Base-by-base conservation (phyloP, 2,113 vertebrate genomes). In the Prochilodus magdalenae region DNA sequence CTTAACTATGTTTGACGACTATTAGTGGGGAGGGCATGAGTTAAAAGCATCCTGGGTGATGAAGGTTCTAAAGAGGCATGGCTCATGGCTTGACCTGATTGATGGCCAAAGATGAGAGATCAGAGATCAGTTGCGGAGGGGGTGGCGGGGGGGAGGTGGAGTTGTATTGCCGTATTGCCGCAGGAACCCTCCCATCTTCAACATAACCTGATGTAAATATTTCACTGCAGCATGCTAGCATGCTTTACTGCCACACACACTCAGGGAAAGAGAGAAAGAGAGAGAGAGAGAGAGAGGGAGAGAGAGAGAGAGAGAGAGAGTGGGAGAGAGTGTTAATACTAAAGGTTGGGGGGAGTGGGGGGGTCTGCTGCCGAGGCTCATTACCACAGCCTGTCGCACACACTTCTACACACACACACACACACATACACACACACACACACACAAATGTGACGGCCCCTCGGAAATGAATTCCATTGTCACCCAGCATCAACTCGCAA, bases 101-200 rank as follows among this genome's bases (percentile, higher is more conserved):
- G 90, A 93, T 92, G 86, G 84, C 67, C 79, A 70, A 83, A 82
- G 83, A 91, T 87, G 86, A 92, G 81, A 73, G 87, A 90, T 91
- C 84, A 87, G 86, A 85, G 69, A 62, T 81, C 73, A 20, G 18
- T 26, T 29, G 70, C 24, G 44, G 13, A 14, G 15, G 8, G 16
- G 11, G 62, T 27, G 20, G 63, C 16, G 6, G 62, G 62, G 5
- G 27, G 26, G 3, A 4, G 11, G 3, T 12, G 0, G 16, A 11
- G 29, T 20, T n/a, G 22, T 83, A 70, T 73, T 80, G 80, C 86
- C 84, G 86, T 86, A 90, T 71, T 73, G 74, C 83, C 77, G 80
- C 81, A 83, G 80, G 73, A 91, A 81, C 79, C 51, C 79, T 24
- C 22, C 33, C 66, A 70, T 63, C 49, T 57, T 74, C 55, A 59